Evolutionary conservation across 2,113 vertebrate genomes (phyloP), one percentile per base, ranked within the genome.

Genomic region (Oenanthe melanoleuca): DNA sequence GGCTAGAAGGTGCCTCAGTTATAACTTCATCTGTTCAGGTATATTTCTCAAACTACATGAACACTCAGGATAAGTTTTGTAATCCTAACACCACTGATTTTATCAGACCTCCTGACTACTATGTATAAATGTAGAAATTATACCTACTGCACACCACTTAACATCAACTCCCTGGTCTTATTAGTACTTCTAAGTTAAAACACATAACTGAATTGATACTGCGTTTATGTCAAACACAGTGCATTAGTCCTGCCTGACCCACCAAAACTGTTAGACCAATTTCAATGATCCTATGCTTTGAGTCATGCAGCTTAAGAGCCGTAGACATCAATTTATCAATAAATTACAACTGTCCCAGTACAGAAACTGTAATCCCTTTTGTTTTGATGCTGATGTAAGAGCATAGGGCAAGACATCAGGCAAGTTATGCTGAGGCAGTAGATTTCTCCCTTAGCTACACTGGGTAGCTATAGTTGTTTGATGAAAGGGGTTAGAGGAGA

Each of bases 381-480:
- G 9, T 8, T 82, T 72, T 56, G 22, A 38, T 0, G 3, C 20
- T 25, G 7, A 8, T 23, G 2, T 34, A 50, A 42, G 6, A 82
- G 11, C 16, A 67, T 6, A 6, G 7, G 6, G 3, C 33, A 69
- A 60, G 23, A 64, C 6, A 59, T 3, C 20, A 33, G 22, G 10
- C 6, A 55, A 22, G 5, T 31, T 63, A 25, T 5, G 8, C 2
- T 28, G 37, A 55, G 20, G 20, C 3, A 71, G 20, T 14, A 49
- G 0, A 47, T 52, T 86, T 59, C 16, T 67, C 53, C 18, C 10
- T 47, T 21, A 64, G 21, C 7, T 0, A 1, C 23, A 8, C 5
- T 26, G 1, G 0, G 2, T 40, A 4, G 33, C 6, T 10, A 9
- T 8, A 28, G 5, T 2, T 63, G 28, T 34, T 15, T 25, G 17